phyloP scores from a whole-genome alignment of 2,113 vertebrate genomes.

The Perca schrenkii region DNA sequence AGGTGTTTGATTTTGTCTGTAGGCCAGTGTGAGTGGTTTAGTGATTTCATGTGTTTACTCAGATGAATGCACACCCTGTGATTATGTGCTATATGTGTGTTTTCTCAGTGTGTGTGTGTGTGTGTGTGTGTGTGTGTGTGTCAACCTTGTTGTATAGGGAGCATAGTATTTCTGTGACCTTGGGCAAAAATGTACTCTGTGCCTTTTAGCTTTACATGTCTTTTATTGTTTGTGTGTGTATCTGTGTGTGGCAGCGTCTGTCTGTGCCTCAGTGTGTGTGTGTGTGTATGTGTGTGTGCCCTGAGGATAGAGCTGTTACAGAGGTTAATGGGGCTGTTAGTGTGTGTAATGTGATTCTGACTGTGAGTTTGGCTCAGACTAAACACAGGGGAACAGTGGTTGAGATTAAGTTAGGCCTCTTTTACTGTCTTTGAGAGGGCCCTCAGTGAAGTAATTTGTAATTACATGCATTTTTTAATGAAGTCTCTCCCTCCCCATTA shows the following conservation, averaged over 20 bases:
- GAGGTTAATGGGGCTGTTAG: constrained; percentile 85
- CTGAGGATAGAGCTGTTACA: constrained; percentile 79
- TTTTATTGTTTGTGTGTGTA: constrained; percentile 58
- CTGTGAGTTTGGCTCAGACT: constrained; percentile 81
- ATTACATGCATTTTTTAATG: constrained; percentile 82
- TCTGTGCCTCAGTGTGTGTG: constrained; percentile 47
- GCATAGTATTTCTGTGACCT: constrained; percentile 56
- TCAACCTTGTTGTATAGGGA: constrained; percentile 38
- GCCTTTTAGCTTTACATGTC: constrained; percentile 59
- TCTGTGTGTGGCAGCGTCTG: constrained; percentile 39
- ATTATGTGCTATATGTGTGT: constrained; percentile 65
- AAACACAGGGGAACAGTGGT: constrained; percentile 77
- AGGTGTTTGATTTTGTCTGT: constrained; percentile 72
- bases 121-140: constrained; percentile 38
- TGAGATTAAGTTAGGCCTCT: constrained; percentile 84
- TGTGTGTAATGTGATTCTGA: constrained; percentile 86
- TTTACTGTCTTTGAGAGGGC: constrained; percentile 78
- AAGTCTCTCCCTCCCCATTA: constrained; percentile 74
- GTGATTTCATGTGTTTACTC: constrained; percentile 75
- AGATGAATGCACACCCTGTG: constrained; percentile 55
- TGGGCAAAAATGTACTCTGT: constrained; percentile 40
- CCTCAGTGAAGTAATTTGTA: constrained; percentile 80
- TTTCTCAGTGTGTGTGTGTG: constrained; percentile 44
- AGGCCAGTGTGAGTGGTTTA: constrained; percentile 59
- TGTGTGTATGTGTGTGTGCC: constrained; percentile 60